Conservation (phyloP, 2,888 invertebrate genomes). For the Polydrusus pterygomalis region DNA sequence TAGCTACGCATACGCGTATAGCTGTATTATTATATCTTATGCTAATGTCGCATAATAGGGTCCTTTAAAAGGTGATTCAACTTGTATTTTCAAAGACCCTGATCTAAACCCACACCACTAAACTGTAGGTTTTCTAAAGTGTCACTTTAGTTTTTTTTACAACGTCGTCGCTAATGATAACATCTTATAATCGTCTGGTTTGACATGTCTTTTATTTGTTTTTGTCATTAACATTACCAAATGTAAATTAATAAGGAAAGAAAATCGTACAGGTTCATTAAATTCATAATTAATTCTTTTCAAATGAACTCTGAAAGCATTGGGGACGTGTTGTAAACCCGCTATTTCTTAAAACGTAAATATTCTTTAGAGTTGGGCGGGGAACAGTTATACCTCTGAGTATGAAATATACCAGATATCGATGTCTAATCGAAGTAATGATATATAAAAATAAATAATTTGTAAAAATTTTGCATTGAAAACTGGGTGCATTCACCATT, state of each 20-base stretch:
- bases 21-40: too few species aligned
- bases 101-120: constrained; percentile 16
- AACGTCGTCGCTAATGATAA: constrained; percentile 16
- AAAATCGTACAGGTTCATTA: not conserved
- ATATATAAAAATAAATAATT: too few species aligned
- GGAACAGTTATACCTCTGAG: too few species aligned
- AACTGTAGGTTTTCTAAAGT: not conserved
- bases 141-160: not conserved
- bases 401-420: too few species aligned
- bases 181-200: constrained; percentile 9
- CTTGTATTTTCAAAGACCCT: constrained; percentile 1
- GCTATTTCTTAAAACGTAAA: too few species aligned
- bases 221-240: not conserved
- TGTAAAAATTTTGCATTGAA: too few species aligned
- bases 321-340: too few species aligned
- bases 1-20: too few species aligned
- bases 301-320: too few species aligned
- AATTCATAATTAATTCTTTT: constrained; percentile 1
- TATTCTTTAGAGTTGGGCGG: too few species aligned
- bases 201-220: not conserved
- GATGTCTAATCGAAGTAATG: too few species aligned
- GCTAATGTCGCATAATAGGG: not conserved
- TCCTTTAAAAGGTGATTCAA: constrained; percentile 10
- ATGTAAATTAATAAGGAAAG: constrained; percentile 19
- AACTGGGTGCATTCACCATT: too few species aligned